Evolutionary conservation across 2,888 invertebrate genomes (phyloP), one percentile per base, ranked within the genome.

Genomic region (Mesorhabditis sp.): DNA sequence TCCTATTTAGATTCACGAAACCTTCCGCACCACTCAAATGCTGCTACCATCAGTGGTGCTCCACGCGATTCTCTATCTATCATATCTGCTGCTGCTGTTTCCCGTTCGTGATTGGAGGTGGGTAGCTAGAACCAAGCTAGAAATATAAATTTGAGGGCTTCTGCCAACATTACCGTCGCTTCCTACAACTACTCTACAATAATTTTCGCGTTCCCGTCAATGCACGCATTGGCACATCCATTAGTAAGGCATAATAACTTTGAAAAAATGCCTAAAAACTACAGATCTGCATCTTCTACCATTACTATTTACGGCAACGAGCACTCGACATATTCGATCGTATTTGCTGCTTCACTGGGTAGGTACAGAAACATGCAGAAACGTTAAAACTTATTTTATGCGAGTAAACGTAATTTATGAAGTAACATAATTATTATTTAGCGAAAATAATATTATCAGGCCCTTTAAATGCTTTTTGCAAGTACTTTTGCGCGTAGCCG

Each of bases 201-300:
- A 41, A 70, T 73, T 6, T 75, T 75, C 65, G 67, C 71, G 4
- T 66, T 75, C 62, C 75, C 75, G 10, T 71, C 73, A 1, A 62
- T 75, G 10, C 75, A 75, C 63, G 75, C 75, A 7, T 64, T 73
- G 10, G 70, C 72, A n/a, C 75, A 75, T 70, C 75, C 75, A n/a
- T 28, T 75, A 6, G 74, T 74, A n/a, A 68, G 70, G 4, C 41
- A n/a, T 13, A 44, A 4, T 42, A 15, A 13, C 28, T 61, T 74
- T 43, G 28, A 28, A 28, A 28, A 28, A 28, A 28, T 28, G 28
- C 28, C 28, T 28, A 28, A 28, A 28, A 28, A 28, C 28, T 50
- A 13, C 62, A 74, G 74, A 75, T 75, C 43, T 75, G 75, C 65
- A 67, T 75, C 43, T 65, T 67, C 4, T 65, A 68, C 3, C 75